Conservation (phyloP, 2,888 invertebrate genomes). For the Dione juno region DNA sequence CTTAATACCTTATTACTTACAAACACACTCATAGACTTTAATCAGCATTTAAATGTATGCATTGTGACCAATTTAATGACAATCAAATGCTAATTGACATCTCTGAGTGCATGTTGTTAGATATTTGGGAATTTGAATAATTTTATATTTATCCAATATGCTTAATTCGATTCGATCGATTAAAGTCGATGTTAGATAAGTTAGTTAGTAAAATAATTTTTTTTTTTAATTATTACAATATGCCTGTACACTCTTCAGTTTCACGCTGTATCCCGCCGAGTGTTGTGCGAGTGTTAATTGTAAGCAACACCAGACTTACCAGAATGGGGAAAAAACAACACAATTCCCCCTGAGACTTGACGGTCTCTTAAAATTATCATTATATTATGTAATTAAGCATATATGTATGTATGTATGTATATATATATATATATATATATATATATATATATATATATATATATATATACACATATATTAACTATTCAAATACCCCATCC, state of each 20-base stretch:
- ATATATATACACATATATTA: too few species aligned
- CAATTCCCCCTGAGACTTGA: too few species aligned
- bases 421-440: too few species aligned
- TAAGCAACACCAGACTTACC: too few species aligned
- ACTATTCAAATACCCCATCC: too few species aligned
- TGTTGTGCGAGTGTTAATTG: too few species aligned
- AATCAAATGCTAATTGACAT: neutral
- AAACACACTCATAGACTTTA: neutral
- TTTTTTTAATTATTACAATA: too few species aligned
- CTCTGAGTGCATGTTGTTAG: neutral
- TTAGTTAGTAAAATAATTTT: neutral
- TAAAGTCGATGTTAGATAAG: neutral
- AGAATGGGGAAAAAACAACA: too few species aligned
- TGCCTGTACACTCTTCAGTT: too few species aligned
- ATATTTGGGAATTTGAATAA: neutral
- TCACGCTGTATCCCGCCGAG: too few species aligned
- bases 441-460: too few species aligned
- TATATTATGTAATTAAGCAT: neutral
- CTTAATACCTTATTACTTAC: neutral
- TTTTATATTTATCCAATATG: neutral
- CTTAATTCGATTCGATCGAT: neutral
- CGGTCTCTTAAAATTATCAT: too few species aligned
- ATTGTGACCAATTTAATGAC: neutral
- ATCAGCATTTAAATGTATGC: neutral
- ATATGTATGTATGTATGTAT: neutral